phyloP scores from a whole-genome alignment of 37 sponge, comb jelly and placozoan genomes.

The Mnemiopsis leidyi region DNA sequence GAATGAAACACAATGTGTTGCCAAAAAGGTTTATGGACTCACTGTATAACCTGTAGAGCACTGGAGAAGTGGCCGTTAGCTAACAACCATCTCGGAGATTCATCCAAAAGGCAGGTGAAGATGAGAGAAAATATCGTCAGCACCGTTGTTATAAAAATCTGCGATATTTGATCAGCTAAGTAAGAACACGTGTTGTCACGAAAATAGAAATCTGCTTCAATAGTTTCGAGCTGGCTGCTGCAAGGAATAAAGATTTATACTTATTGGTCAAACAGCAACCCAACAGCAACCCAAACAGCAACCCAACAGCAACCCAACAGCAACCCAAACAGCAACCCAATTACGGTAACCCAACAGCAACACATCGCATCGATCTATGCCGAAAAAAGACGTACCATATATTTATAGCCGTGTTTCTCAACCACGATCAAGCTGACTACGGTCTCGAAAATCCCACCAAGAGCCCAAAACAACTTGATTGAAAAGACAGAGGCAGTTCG shows the following conservation, averaged over 20 bases:
- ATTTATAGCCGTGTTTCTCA: not conserved
- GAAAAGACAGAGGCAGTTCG: not conserved
- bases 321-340: no score
- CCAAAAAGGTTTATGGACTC: not conserved
- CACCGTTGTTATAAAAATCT: not conserved
- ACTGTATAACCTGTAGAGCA: not conserved
- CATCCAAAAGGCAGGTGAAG: not conserved
- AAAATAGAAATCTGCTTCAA: no score
- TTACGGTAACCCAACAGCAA: no score
- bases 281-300: no score
- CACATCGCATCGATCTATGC: no score
- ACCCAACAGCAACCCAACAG: no score
- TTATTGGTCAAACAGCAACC: no score
- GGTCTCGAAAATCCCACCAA: conserved; percentile 1
- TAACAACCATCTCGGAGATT: not conserved
- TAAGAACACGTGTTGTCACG: not conserved
- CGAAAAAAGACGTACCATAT: no score
- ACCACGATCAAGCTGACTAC: not conserved
- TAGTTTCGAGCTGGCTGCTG: no score
- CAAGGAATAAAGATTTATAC: no score
- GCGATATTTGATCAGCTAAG: not conserved
- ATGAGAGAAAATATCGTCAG: not conserved
- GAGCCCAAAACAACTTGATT: not conserved
- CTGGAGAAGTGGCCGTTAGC: not conserved
- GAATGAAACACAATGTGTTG: no score